Conservation (phyloP, 1,140 invertebrate species). For the Onthophagus taurus region DNA sequence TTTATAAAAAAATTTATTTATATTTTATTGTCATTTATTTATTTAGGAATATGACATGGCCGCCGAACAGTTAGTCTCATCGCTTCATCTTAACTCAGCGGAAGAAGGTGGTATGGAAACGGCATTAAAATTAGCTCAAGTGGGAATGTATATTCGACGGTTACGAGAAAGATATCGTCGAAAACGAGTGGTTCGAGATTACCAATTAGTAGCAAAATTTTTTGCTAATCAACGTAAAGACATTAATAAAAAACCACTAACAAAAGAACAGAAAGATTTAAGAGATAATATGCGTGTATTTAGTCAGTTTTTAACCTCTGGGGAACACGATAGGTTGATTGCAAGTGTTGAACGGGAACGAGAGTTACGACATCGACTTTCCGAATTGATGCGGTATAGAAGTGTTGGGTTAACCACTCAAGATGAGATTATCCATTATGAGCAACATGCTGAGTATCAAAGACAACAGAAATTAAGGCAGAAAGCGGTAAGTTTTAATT, state of each 20-base stretch:
- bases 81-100: conserved; percentile 59
- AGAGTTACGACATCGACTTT: conserved; percentile 69
- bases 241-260: conserved; percentile 52
- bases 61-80: conserved; percentile 80
- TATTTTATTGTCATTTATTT: conserved; percentile 19
- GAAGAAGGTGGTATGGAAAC: conserved; percentile 87
- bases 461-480: conserved; percentile 41
- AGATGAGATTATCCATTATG: conserved; percentile 75
- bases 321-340: conserved; percentile 72
- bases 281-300: conserved; percentile 74
- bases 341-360: conserved; percentile 71
- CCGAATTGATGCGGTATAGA: conserved; percentile 73
- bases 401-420: conserved; percentile 68
- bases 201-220: conserved; percentile 73
- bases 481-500: conserved; percentile 48
- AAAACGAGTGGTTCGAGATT: conserved; percentile 80
- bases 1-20: conserved; percentile 6
- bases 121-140: conserved; percentile 65
- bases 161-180: conserved; percentile 75
- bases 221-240: conserved; percentile 55
- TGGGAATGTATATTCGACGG: conserved; percentile 82
- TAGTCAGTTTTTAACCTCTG: conserved; percentile 76
- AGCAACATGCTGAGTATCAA: conserved; percentile 56
- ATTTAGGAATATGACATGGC: conserved; percentile 83
- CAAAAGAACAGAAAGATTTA: conserved; percentile 69